A percentile compares a stretch with the other conserved stretches of the same genome.
Conservation (phyloP, 2,888 invertebrate species). For the Dasypogon diadema region DNA sequence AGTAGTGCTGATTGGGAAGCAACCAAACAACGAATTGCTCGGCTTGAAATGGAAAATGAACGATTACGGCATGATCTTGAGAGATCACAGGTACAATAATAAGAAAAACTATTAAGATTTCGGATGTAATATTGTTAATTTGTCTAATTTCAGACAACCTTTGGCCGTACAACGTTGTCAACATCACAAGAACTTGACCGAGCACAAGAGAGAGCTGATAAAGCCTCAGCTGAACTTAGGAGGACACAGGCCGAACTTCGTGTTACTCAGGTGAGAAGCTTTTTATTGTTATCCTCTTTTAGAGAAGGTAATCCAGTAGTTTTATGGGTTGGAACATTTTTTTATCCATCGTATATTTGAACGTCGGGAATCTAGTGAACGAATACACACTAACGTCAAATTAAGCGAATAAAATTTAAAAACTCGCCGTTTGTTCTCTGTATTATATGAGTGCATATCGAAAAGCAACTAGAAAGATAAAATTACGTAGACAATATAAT, state of each 20-base stretch:
- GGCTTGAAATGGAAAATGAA: constrained; percentile 91
- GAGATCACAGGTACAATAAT: constrained; percentile 74
- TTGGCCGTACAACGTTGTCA: constrained; percentile 84
- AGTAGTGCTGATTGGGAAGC: constrained; percentile 81
- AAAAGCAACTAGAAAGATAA: too few relatives aligned
- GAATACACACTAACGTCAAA: too few relatives aligned
- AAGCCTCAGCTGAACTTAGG: constrained; percentile 84
- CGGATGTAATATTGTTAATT: background rate
- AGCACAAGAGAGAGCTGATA: constrained; percentile 87
- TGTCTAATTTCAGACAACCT: constrained; percentile 72
- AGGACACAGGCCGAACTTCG: constrained; percentile 90
- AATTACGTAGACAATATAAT: too few relatives aligned
- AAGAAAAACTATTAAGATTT: background rate
- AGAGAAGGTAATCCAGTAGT: constrained; percentile 35
- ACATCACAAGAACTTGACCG: constrained; percentile 87
- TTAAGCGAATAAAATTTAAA: too few relatives aligned
- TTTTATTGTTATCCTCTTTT: background rate
- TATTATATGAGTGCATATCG: too few relatives aligned
- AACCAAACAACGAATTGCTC: constrained; percentile 78
- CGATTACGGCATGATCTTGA: constrained; percentile 87
- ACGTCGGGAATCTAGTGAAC: too few relatives aligned
- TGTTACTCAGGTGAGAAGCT: constrained; percentile 79
- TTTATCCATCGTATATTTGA: too few relatives aligned
- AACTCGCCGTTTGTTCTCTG: too few relatives aligned
- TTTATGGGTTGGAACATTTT: constrained; percentile 20